A percentile compares a stretch with the other conserved stretches of the same genome.
Conservation (phyloP, 64 coral and sea anemone species). For the Acropora tenuis region DNA sequence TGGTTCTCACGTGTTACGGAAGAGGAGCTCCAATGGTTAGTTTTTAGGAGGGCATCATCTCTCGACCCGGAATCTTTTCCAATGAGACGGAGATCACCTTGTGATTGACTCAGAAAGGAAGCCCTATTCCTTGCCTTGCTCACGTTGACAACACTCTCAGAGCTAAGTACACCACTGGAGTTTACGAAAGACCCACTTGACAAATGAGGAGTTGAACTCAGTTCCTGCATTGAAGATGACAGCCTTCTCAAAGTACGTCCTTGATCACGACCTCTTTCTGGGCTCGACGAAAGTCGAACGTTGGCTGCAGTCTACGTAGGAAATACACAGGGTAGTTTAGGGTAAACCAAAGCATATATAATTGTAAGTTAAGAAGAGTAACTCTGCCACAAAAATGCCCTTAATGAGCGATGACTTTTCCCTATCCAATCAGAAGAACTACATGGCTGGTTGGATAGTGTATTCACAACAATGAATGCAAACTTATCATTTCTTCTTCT, state of each 20-base stretch:
- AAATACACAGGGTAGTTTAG: not conserved
- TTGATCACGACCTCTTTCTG: slow-evolving; percentile 9
- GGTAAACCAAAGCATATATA: too few relatives aligned
- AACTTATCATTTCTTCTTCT: too few relatives aligned
- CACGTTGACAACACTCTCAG: not conserved
- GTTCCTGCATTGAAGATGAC: slow-evolving; percentile 12
- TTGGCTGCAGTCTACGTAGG: not conserved
- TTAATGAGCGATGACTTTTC: too few relatives aligned
- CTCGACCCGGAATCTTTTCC: not conserved
- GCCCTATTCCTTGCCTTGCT: not conserved
- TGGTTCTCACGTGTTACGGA: not conserved
- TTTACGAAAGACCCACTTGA: not conserved
- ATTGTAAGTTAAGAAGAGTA: too few relatives aligned
- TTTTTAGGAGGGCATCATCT: slow-evolving; percentile 1
- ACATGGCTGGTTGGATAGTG: too few relatives aligned
- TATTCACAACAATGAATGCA: too few relatives aligned
- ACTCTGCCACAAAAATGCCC: too few relatives aligned
- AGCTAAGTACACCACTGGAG: not conserved
- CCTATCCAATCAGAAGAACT: too few relatives aligned
- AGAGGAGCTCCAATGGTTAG: not conserved
- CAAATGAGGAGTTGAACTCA: not conserved
- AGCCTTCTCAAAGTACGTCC: not conserved
- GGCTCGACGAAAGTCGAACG: slow-evolving; percentile 11
- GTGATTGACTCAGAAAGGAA: slow-evolving; percentile 11
- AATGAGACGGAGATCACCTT: not conserved